These are phyloP conservation scores for Scortum barcoo DNA, from an alignment of 2,113 vertebrate genomes.

Conservation along the genomic window DNA sequence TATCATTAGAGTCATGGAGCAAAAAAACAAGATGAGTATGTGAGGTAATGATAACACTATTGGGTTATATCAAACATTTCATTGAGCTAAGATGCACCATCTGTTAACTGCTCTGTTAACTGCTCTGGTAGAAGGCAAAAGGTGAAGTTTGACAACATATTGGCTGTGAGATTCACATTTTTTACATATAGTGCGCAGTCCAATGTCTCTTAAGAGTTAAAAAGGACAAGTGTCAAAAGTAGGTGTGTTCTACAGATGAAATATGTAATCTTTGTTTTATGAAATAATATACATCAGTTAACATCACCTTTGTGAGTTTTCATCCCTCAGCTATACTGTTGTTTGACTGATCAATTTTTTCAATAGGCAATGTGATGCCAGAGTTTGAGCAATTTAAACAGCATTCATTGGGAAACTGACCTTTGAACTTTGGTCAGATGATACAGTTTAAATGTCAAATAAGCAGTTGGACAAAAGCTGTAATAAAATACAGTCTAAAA, in stretches of 20 bases:
- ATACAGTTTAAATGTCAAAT: neutral
- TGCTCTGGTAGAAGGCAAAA: neutral
- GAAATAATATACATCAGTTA: neutral
- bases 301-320: neutral
- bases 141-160: neutral
- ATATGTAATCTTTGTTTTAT: neutral
- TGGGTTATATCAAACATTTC: constrained; percentile 28
- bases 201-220: neutral
- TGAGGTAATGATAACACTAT: constrained; percentile 69
- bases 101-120: constrained; percentile 4
- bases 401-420: neutral
- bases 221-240: neutral
- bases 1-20: constrained; percentile 23
- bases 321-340: neutral
- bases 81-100: neutral
- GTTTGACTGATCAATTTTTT: neutral
- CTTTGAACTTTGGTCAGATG: neutral
- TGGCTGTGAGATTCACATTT: constrained; percentile 34
- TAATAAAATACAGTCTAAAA: neutral
- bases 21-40: constrained; percentile 42
- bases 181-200: neutral
- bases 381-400: neutral
- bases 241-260: neutral
- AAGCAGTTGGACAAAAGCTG: neutral
- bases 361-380: neutral